Base-by-base conservation (phyloP, 2,888 invertebrate genomes). In the Pterostichus niger region DNA sequence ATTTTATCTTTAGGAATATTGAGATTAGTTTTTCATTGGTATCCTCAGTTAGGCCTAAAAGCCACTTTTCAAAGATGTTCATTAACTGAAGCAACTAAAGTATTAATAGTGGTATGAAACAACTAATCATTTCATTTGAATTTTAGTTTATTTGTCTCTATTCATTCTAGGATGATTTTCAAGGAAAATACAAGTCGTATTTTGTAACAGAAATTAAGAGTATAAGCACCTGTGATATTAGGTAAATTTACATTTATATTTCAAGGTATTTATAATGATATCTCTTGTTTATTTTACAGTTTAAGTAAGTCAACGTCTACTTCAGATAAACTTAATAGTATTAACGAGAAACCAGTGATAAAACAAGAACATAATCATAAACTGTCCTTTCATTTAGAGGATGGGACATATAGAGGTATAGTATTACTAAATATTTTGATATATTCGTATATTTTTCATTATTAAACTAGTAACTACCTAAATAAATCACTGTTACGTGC, bases 21-120 rank as follows among this genome's bases (percentile, higher is more conserved):
- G 1, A 93, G 96, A 84, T 92, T 98, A 86, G 89, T 98, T 85
- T 95, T 96, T 90, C 96, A 98, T 89, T 98, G 98, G 98, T 93
- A 94, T 87, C 97, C 97, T 0, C 94, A 94, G 84, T 94, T 94
- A 92, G 92, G 94, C 89, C 91, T 98, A 11, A 92, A 93, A 85
- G 92, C 93, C 24, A 97, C 96, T 0, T 95, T 96, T 87, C 90
- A 90, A 7, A 90, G 91, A 84, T 96, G 96, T 88, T 90, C 93
- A 59, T 91, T 98, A 84, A 92, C 93, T 84, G 90, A 92, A 52
- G 98, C 98, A 2, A 94, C 96, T 84, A 94, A 94, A 87, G 94
- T 98, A 71, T 90, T 98, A 54, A 91, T 97, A 73, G 91, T 94
- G 87, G 97, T 95, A 88, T 90, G 92, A 90, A 82, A 15, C 77